A percentile compares a stretch with the other conserved stretches of the same genome.
phyloP scores from a whole-genome alignment of 2,888 invertebrate species.

The Caenorhabditis panamensis region DNA sequence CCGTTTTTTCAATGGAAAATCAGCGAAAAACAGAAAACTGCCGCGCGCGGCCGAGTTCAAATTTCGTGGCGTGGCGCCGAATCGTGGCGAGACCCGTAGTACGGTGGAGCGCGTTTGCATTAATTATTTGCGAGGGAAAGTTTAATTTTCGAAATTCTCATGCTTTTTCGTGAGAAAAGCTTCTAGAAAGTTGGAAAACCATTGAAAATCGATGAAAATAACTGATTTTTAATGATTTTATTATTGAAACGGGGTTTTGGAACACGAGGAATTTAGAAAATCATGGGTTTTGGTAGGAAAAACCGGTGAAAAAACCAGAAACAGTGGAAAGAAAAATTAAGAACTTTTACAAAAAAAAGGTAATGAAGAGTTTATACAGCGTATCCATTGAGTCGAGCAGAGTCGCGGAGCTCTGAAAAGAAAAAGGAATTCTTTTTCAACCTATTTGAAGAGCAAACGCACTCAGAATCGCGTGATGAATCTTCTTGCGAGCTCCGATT shows the following conservation, averaged over 20 bases:
- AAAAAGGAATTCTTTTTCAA: too few relatives aligned
- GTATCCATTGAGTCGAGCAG: slow-evolving; percentile 73
- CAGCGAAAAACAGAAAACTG: slow-evolving; percentile 1
- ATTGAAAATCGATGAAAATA: background rate
- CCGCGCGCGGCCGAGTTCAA: slow-evolving; percentile 54
- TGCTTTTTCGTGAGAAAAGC: background rate
- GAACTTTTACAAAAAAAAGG: too few relatives aligned
- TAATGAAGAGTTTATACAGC: slow-evolving; percentile 54
- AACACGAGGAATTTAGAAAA: slow-evolving; percentile 13
- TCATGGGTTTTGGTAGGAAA: slow-evolving; percentile 30
- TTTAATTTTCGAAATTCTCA: background rate
- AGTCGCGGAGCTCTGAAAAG: slow-evolving; percentile 76
- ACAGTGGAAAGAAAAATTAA: background rate
- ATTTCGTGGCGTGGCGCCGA: slow-evolving; percentile 20
- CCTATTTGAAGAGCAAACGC: slow-evolving; percentile 26
- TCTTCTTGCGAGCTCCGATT: slow-evolving; percentile 80
- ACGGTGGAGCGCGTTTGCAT: slow-evolving; percentile 21
- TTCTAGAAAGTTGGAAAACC: slow-evolving; percentile 4
- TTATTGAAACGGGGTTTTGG: background rate
- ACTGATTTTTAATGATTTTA: background rate
- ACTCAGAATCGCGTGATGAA: slow-evolving; percentile 79
- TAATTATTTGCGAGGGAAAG: background rate
- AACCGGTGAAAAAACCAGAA: slow-evolving; percentile 35
- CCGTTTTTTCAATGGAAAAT: slow-evolving; percentile 3
- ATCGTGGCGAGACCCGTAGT: slow-evolving; percentile 48